Evolutionary conservation across 1,140 invertebrate species (phyloP), one percentile per base, ranked within the genome.

Genomic region (Atta texana): DNA sequence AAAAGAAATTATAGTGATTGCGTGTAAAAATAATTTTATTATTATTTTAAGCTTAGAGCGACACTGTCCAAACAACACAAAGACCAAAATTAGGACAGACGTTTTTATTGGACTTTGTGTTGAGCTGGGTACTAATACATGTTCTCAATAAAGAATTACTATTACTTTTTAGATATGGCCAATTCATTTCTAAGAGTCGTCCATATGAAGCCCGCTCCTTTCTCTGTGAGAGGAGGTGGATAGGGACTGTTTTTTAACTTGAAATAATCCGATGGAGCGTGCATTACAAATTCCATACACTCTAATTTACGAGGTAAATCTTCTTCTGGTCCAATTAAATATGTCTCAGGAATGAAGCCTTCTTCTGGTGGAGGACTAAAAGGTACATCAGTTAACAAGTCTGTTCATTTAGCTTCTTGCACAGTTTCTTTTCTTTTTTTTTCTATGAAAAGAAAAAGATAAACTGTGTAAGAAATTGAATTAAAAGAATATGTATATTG

Each of bases 251-350:
- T 97, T 88, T 96, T 97, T 16, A 97, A 95, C 92, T 97, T 97
- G 92, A 97, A 99, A 95, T 99, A 99, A 93, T 99, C 98, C 10
- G 98, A 98, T 2, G 98, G 98, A 2, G 98, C 98, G 93, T 98
- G 98, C 97, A 98, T 98, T 14, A 99, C 97, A 96, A 99, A 99
- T 92, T 98, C 97, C 96, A 99, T 97, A 86, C 96, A 98, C 71
- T 98, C 97, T 68, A 99, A 95, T 95, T 98, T 98, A 5, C 98
- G 95, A 0, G 98, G 98, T 5, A 98, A 95, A 90, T 99, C 98
- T 96, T 99, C 98, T 93, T 98, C 98, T 49, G 98, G 98, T 10
- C 98, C 98, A 89, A 98, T 97, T 39, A 98, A 97, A 92, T 98
- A 99, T 28, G 98, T 98, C 74, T 97, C 96, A n/a, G 98, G 98